phyloP scores from a whole-genome alignment of 2,888 invertebrate species.

The Apodemia arnacis region DNA sequence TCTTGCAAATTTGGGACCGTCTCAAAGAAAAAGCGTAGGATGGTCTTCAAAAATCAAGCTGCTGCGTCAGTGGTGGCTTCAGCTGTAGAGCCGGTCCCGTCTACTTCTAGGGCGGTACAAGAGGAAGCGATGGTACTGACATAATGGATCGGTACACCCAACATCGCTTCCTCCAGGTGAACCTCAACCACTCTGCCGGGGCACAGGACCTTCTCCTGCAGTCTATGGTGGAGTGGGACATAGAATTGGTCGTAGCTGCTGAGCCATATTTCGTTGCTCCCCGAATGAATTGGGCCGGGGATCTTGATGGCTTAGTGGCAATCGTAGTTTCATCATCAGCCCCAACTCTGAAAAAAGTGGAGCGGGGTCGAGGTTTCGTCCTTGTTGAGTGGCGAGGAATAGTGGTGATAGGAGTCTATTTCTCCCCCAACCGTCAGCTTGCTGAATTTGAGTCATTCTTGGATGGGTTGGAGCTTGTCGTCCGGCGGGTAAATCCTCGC shows the following conservation, averaged over 20 bases:
- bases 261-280: background rate
- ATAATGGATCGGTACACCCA: background rate
- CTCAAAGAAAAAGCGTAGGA: too few species aligned
- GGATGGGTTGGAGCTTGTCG: background rate
- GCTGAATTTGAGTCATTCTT: background rate
- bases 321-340: background rate
- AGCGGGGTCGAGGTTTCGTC: background rate
- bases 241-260: background rate
- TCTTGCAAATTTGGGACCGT: too few species aligned
- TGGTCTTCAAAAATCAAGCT: too few species aligned
- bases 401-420: background rate
- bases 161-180: constrained; percentile 10
- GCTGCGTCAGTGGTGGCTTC: too few species aligned
- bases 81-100: too few species aligned
- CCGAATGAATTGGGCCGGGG: background rate
- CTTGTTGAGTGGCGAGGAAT: background rate
- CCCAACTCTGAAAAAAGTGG: too few species aligned
- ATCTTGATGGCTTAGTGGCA: background rate
- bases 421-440: background rate
- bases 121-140: too few species aligned
- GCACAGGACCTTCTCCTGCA: constrained; percentile 26
- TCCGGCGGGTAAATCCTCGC: background rate
- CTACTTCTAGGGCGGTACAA: too few species aligned
- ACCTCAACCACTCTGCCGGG: constrained; percentile 18
- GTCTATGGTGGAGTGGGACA: constrained; percentile 26